Percentiles rank a stretch among this genome's conserved stretches.
Conservation (phyloP, 2,888 invertebrate genomes). For the Brenthis daphne region DNA sequence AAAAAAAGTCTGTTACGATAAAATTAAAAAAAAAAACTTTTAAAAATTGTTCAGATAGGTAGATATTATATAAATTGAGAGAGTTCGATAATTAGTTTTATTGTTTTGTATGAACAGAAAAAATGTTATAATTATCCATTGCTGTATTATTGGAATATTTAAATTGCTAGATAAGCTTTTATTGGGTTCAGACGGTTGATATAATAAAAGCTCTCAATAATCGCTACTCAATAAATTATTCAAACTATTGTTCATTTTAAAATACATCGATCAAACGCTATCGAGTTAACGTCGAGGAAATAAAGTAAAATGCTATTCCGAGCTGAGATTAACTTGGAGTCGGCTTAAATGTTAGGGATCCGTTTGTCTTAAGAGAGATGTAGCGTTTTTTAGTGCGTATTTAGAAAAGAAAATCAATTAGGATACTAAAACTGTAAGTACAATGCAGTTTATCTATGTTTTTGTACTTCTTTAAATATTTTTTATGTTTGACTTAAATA, state of each 20-base stretch:
- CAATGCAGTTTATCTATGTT: too few species aligned
- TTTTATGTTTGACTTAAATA: too few species aligned
- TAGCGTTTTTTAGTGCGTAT: not conserved
- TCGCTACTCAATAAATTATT: slow-evolving; percentile 62
- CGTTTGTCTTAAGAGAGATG: not conserved
- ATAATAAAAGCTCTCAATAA: slow-evolving; percentile 54
- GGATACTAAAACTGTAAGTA: too few species aligned
- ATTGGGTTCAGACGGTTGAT: slow-evolving; percentile 32
- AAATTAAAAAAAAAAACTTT: too few species aligned
- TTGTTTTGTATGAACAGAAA: not conserved
- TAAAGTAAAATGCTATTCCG: slow-evolving; percentile 45
- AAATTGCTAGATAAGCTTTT: slow-evolving; percentile 49
- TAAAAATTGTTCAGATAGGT: too few species aligned
- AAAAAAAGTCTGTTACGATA: too few species aligned
- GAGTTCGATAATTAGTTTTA: not conserved
- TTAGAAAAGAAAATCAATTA: not conserved
- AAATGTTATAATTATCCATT: slow-evolving; percentile 40
- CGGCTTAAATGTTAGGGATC: slow-evolving; percentile 31
- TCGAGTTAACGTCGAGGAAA: slow-evolving; percentile 47
- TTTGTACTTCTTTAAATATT: too few species aligned
- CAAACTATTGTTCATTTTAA: slow-evolving; percentile 62
- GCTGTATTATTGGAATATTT: slow-evolving; percentile 41
- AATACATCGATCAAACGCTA: slow-evolving; percentile 65
- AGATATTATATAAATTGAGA: too few species aligned
- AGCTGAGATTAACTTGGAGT: slow-evolving; percentile 27